Base-by-base conservation (phyloP, 1,140 invertebrate species). In the Berghia stephanieae region DNA sequence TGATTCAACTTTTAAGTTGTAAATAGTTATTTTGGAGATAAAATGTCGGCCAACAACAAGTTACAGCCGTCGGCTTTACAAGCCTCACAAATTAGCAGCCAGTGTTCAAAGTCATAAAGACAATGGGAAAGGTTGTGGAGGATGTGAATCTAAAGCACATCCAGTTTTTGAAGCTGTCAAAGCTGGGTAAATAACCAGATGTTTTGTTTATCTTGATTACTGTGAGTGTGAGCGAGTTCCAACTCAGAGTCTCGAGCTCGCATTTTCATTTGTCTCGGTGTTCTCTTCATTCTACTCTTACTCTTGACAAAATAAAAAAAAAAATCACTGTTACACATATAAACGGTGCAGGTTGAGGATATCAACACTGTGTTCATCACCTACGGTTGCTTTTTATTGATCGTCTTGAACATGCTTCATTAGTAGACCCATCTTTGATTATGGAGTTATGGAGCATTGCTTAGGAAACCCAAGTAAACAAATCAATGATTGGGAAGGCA, bases 101-200 rank as follows among this genome's bases (percentile, higher is more conserved):
- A n/a, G 44, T 16, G 38, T 36, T 13, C 57, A 81, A 60, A 66
- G 63, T 4, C 49, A 75, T 60, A 72, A 52, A 38, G 79, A 75
- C 42, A 77, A 60, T 31, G 71, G 80, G n/a, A 79, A 75, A 57
- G 70, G 44, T n/a, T 78, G 71, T 77, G 78, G 73, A 44, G 42
- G 44, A 31, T 78, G 71, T 77, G 78, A 71, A 44, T 36, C 43
- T 34, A 82, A 83, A 80, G 78, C 77, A 57, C 83, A 83, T 68
- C 84, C 83, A 16, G 83, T 88, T 52, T 87, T 88, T 82, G 85
- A 85, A 46, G 83, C 83, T 38, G 80, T 88, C 75, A 88, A 87
- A 82, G 78, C 86, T 66, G 87, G 87, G 87, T 88, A 81, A 77
- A 81, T 72, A 49, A 46, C 13, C n/a, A 13, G 46, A 27, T 36